A percentile compares a stretch with the other conserved stretches of the same genome.
Conservation (phyloP, 1,140 invertebrate genomes). For the Atta cephalotes region DNA sequence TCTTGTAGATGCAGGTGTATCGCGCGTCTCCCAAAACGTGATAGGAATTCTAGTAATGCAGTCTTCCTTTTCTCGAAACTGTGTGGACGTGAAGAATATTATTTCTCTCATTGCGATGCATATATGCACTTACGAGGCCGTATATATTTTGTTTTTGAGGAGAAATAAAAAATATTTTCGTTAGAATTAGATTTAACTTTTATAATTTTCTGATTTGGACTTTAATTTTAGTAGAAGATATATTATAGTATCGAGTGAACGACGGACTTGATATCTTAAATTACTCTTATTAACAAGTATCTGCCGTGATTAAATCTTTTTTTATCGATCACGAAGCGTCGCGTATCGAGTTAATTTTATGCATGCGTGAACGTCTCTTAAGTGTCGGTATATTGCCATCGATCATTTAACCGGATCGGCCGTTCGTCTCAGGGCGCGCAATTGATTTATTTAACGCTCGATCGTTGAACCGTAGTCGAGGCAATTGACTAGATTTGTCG, state of each 20-base stretch:
- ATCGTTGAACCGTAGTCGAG: slow-evolving; percentile 56
- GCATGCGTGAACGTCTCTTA: slow-evolving; percentile 40
- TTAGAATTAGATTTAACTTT: neutral
- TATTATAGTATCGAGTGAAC: neutral
- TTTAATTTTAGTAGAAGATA: neutral
- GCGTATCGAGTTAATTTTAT: slow-evolving; percentile 24
- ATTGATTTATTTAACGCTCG: slow-evolving; percentile 72
- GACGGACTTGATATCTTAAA: neutral
- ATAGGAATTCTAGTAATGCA: slow-evolving; percentile 70
- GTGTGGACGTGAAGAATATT: slow-evolving; percentile 53
- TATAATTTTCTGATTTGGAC: neutral
- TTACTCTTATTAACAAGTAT: slow-evolving; percentile 1
- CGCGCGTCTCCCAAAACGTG: slow-evolving; percentile 66
- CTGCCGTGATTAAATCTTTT: slow-evolving; percentile 5
- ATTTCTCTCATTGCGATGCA: slow-evolving; percentile 11
- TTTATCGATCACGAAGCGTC: neutral
- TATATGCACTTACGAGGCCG: neutral
- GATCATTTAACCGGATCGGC: slow-evolving; percentile 71
- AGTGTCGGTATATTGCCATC: slow-evolving; percentile 43
- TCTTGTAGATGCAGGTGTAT: slow-evolving; percentile 72
- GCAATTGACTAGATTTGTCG: slow-evolving; percentile 60
- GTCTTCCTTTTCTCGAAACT: slow-evolving; percentile 12
- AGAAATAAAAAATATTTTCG: neutral
- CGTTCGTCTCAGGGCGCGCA: slow-evolving; percentile 34
- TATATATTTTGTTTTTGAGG: neutral